Evolutionary conservation across 1,140 invertebrate genomes (phyloP).

Genomic region (Lycorma delicatula): DNA sequence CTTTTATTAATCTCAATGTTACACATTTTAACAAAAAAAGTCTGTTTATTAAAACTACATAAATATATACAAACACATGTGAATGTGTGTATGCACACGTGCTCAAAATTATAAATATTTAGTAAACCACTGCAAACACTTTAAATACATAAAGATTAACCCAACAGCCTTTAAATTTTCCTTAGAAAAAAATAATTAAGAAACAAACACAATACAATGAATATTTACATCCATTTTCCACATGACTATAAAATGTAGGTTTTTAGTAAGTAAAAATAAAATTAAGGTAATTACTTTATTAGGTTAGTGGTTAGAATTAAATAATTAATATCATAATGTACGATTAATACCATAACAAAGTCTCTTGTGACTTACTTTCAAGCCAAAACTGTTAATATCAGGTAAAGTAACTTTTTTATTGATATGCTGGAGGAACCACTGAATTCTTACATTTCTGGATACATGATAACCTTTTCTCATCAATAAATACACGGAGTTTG

Average conservation of each 20-base stretch:
- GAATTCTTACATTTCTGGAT: conserved; percentile 62
- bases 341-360: not conserved
- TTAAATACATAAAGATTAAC: too few species aligned
- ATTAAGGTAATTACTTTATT: not conserved
- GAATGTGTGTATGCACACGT: too few species aligned
- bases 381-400: conserved; percentile 29
- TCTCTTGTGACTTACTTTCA: conserved; percentile 2
- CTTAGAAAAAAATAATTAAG: too few species aligned
- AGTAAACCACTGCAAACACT: too few species aligned
- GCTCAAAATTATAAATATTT: too few species aligned
- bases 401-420: conserved; percentile 50
- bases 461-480: conserved; percentile 67
- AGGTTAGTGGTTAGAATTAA: not conserved
- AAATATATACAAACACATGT: too few species aligned
- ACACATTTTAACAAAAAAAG: too few species aligned
- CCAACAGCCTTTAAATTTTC: too few species aligned
- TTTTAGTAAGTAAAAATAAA: not conserved
- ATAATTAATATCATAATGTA: not conserved
- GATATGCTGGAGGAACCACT: conserved; percentile 65
- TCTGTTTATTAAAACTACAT: too few species aligned
- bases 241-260: not conserved
- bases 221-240: not conserved
- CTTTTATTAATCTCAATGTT: too few species aligned
- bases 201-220: too few species aligned
- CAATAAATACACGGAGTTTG: conserved; percentile 56